Evolutionary conservation across 2,888 invertebrate species (phyloP).

Genomic region (Phengaris alcon): DNA sequence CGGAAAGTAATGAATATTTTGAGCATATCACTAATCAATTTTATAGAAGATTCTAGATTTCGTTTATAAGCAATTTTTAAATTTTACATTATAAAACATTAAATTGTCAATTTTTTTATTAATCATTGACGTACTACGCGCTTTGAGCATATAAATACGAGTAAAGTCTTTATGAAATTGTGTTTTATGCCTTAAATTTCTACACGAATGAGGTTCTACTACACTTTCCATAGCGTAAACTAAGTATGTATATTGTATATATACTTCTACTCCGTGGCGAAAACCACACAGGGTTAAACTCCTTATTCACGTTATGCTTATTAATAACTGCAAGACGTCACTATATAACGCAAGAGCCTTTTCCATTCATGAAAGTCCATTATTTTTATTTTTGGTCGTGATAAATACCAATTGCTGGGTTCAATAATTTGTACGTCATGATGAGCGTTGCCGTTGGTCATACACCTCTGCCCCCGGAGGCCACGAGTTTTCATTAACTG

Average conservation of each 20-base stretch:
- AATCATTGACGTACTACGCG: too few relatives aligned
- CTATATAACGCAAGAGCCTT: neutral
- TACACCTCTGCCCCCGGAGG: constrained; percentile 17
- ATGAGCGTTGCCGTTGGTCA: constrained; percentile 15
- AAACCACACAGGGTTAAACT: neutral
- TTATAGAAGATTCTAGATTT: too few relatives aligned
- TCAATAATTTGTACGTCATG: constrained; percentile 15
- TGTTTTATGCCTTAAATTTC: neutral
- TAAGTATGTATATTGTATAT: too few relatives aligned
- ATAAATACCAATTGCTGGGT: neutral
- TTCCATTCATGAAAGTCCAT: neutral
- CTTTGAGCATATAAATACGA: too few relatives aligned
- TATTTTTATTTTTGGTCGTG: neutral
- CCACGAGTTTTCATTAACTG: constrained; percentile 2
- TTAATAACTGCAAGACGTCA: neutral
- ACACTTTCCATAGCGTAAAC: neutral
- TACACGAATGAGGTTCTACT: neutral
- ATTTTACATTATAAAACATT: too few relatives aligned
- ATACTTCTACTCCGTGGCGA: neutral
- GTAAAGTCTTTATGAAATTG: too few relatives aligned
- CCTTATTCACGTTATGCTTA: neutral
- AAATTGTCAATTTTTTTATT: too few relatives aligned
- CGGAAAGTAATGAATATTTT: too few relatives aligned
- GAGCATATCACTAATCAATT: too few relatives aligned
- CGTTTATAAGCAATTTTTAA: too few relatives aligned